Base-by-base conservation (phyloP, 1,140 invertebrate species). In the Euura lappo region DNA sequence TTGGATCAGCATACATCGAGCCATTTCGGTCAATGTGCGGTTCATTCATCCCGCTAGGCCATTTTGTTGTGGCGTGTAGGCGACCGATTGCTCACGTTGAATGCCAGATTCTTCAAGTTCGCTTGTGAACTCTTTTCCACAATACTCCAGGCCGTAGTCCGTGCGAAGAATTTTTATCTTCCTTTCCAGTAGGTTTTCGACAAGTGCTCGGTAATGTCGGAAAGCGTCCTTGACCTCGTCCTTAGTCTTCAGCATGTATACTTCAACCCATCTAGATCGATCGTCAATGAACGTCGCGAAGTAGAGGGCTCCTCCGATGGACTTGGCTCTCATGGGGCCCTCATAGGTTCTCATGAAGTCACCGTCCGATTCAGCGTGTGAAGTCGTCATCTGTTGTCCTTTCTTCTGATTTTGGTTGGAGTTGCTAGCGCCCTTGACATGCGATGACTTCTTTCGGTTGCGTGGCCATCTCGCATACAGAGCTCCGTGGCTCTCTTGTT, bases 1-100 rank as follows among this genome's bases (percentile, higher is more conserved):
- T 72, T 76, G 78, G 45, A 70, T 70, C 67, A 90, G 28, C 77
- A 88, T 80, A 44, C 79, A 47, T 68, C 85, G 74, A 65, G 69
- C 71, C 65, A 44, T 67, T 45, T 76, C 70, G 2, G 72, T 66
- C 7, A 77, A 10, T 5, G 75, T 81, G 28, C 77, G n/a, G 47
- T 80, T 80, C 43, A 72, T 28, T 60, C 81, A 8, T 71, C 87
- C 82, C 5, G 76, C 73, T 10, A 78, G 73, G 1, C 84, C 81
- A 76, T 86, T 86, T 65, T 78, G 74, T 70, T 85, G 65, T n/a
- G 80, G 79, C 44, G 76, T 71, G 65, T 69, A 42, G 60, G 65
- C 43, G 28, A 76, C 45, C 75, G 72, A 77, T 77, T 64, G 28
- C 68, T 71, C 45, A 75, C 28, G 28, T 28, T 28, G 28, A 28